Percentiles rank a stretch among this genome's conserved stretches.
Conservation (phyloP, 2,888 invertebrate genomes). For the Julus scanicus region DNA sequence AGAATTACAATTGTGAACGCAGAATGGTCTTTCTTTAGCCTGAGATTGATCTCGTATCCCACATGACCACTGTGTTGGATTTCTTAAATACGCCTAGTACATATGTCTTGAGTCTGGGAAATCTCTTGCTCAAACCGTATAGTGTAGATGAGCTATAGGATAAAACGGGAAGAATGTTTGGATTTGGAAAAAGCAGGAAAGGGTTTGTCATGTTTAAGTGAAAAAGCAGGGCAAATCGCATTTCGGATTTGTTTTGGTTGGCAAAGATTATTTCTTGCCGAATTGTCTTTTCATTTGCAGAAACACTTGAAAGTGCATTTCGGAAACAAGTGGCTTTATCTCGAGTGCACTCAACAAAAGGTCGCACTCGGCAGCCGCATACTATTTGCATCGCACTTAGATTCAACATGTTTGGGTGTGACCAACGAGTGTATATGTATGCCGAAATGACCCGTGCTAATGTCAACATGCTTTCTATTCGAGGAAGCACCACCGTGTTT, state of each 20-base stretch:
- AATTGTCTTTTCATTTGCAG: background rate
- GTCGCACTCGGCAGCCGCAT: background rate
- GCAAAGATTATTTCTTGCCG: background rate
- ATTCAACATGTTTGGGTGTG: conserved; percentile 19
- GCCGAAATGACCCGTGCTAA: background rate
- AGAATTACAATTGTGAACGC: too few relatives aligned
- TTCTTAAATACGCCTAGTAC: too few relatives aligned
- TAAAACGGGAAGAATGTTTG: background rate
- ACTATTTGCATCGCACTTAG: background rate
- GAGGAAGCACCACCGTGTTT: background rate
- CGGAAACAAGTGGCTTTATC: conserved; percentile 2
- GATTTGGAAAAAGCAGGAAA: background rate
- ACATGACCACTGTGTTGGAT: too few relatives aligned
- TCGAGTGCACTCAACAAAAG: background rate
- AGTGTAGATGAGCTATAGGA: too few relatives aligned
- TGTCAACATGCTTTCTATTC: background rate
- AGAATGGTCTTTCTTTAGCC: too few relatives aligned
- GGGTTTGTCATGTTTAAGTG: background rate
- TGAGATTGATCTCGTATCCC: too few relatives aligned
- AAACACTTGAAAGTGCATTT: conserved; percentile 10
- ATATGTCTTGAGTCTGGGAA: too few relatives aligned
- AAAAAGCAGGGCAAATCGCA: background rate
- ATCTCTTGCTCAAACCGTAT: too few relatives aligned
- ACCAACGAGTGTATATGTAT: background rate
- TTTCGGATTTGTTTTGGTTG: background rate